Evolutionary conservation across 2,797 vertebrate genomes (phyloP), one percentile per base, ranked within the genome.

Genomic region (Cossypha caffra): DNA sequence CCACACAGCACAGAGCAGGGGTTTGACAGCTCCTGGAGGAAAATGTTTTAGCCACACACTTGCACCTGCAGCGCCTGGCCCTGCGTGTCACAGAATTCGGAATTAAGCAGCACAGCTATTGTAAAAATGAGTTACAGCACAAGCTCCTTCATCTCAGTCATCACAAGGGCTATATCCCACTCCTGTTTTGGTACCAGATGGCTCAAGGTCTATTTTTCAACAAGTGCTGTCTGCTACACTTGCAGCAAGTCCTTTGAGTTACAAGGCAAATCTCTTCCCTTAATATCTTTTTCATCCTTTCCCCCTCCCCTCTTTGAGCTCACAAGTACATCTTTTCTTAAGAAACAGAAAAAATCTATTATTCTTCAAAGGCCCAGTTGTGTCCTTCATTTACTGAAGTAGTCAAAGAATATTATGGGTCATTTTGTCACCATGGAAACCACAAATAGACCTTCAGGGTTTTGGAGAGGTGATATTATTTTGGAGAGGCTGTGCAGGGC

Each of bases 381-480:
- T 75, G 85, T 96, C 94, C 93, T 95, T 96, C 87, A 77, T 92
- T 96, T 96, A 95, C 75, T 94, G 92, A 93, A 96, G 95, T 88
- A 96, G 95, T 92, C 96, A 94, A 90, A 94, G 91, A 96, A 91
- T 97, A 93, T 96, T 93, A 96, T 96, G 96, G 97, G 94, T 94
- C 96, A 96, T 96, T 97, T 95, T 90, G 90, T 97, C 87, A 37
- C 96, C 86, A 73, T 97, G 95, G 97, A 95, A 97, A 97, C 97
- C 63, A 67, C 90, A 94, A 95, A 94, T 96, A 96, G 93, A 95
- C 88, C 91, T 96, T 94, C 92, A 95, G 95, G 89, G 89, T 91
- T 96, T 94, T 95, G 88, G 93, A 95, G 96, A 97, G 94, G 93
- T 90, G 73, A 92, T 95, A 95, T 95, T 93, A 97, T 97, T 97